Evolutionary conservation across 2,888 invertebrate species (phyloP).

Genomic region (Drosophila nr. perissopoda): DNA sequence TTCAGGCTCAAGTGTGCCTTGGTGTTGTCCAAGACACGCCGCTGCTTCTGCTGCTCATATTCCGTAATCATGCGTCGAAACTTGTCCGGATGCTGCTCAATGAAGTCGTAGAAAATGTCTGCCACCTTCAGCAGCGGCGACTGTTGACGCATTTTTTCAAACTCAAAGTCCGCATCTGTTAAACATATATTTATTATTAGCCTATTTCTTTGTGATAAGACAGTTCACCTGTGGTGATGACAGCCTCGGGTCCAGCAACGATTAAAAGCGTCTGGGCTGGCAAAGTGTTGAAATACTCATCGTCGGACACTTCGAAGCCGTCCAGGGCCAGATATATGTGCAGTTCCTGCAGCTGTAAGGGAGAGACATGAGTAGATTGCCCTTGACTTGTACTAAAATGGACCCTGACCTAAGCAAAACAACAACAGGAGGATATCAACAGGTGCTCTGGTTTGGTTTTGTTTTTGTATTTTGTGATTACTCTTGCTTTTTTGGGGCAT

Average conservation of each 20-base stretch:
- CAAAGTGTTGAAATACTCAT: slow-evolving; percentile 91
- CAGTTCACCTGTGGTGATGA: slow-evolving; percentile 87
- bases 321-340: slow-evolving; percentile 88
- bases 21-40: slow-evolving; percentile 68
- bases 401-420: slow-evolving; percentile 51
- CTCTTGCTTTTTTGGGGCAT: slow-evolving; percentile 40
- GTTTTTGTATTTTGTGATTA: slow-evolving; percentile 2
- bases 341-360: slow-evolving; percentile 82
- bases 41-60: slow-evolving; percentile 85
- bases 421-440: slow-evolving; percentile 50
- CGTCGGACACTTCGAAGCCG: slow-evolving; percentile 90
- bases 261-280: slow-evolving; percentile 91
- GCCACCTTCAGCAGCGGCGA: slow-evolving; percentile 90
- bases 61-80: slow-evolving; percentile 83
- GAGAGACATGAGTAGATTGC: slow-evolving; percentile 26
- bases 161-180: slow-evolving; percentile 82
- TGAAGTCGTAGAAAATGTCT: slow-evolving; percentile 90
- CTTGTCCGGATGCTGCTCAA: slow-evolving; percentile 87
- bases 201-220: background rate
- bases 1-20: slow-evolving; percentile 88
- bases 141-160: slow-evolving; percentile 81
- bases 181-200: background rate
- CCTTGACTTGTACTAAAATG: slow-evolving; percentile 58
- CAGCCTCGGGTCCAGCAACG: slow-evolving; percentile 85
- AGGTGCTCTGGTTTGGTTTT: slow-evolving; percentile 42